Base-by-base conservation (phyloP, 1,140 invertebrate species). In the Atta colombica region DNA sequence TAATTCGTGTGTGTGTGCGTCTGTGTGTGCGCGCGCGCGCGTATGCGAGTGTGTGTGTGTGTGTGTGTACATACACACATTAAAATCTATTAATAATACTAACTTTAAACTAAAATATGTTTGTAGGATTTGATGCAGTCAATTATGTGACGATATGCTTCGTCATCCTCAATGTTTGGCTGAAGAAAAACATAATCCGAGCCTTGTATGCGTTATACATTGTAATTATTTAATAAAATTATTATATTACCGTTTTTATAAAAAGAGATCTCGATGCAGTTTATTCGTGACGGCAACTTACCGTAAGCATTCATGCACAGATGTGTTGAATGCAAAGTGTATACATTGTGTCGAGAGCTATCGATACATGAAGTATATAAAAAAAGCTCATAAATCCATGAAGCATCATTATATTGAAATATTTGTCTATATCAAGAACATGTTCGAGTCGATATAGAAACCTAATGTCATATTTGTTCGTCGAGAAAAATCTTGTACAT, bases 271-370 rank as follows among this genome's bases (percentile, higher is more conserved):
- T 35, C 6, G 35, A 35, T 7, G 35, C 6, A 35, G 8, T 31
- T 31, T 31, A 31, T 31, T 31, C 28, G 2, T 31, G 28, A 31
- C 0, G 28, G 0, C 0, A 2, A 49, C 39, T 88, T 89, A 91
- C 91, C 88, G 74, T 72, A 92, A 49, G 58, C 88, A 77, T 0
- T 69, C 69, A 75, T 16, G 90, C 87, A 45, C 89, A 91, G 16
- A 66, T 71, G 58, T 91, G 89, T 49, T 91, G 89, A 5, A 78
- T 87, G 25, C 89, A 90, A n/a, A 77, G 35, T 39, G 91, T 18
- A 10, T 87, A 87, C 31, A 90, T 75, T 0, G 63, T 51, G 31
- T 92, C 91, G 12, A 89, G 28, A 18, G 88, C 90, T 85, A 91
- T 7, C 12, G 12, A 0, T 1, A 82, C 55, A 16, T 55, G 8